Base-by-base conservation (phyloP, 2,797 vertebrate species). In the Platalea minor region DNA sequence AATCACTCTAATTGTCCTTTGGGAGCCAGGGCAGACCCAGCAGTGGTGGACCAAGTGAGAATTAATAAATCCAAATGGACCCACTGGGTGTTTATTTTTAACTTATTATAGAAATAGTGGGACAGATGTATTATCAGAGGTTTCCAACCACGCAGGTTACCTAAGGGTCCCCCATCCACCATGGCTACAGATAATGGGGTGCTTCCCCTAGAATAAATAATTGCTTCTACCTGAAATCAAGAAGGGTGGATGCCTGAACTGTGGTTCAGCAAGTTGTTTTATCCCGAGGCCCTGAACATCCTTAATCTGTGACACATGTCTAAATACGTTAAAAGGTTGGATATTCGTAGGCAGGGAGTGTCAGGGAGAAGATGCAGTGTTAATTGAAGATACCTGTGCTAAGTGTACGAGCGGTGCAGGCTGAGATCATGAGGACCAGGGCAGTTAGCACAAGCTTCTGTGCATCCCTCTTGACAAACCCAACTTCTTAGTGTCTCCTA, bases 401-500 rank as follows among this genome's bases (percentile, higher is more conserved):
- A 13, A 21, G 24, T 5, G 14, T 23, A 9, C 0, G 0, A 64
- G 45, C 3, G 0, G 29, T 19, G 8, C 35, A 63, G 53, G 74
- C 26, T 81, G 50, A 17, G 37, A 10, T n/a, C 1, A 0, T 17
- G 4, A 67, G 51, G 70, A 74, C 13, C 31, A 29, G n/a, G 65
- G 21, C 53, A 10, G 16, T 33, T 54, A 67, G 39, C 51, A 46
- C 51, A 39, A 68, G 53, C 18, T 76, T 26, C 76, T 46, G 8
- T 39, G 31, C 59, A 23, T 57, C 72, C 60, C 29, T 80, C 48
- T 26, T 61, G 48, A 45, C 56, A 76, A 92, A 45, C 18, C 46
- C 37, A 25, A 8, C 39, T 67, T 76, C 4, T 14, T 37, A 39
- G 10, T 54, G 25, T 57, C 59, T 91, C 83, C 69, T 75, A 31